Conservation (phyloP, 2,113 vertebrate species). For the Raja brachyura region DNA sequence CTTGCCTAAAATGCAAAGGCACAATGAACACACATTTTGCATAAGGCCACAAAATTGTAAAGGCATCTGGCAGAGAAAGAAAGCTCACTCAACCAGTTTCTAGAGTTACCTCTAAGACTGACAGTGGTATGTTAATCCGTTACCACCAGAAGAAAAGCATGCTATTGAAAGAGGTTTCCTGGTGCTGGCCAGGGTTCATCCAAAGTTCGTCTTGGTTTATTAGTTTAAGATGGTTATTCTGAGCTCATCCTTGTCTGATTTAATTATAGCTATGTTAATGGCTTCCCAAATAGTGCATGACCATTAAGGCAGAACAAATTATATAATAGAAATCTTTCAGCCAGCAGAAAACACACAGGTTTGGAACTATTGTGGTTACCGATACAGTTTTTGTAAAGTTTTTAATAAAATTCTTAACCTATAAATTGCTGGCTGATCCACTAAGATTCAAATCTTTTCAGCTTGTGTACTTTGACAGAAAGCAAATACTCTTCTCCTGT, state of each 20-base stretch:
- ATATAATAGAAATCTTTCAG: background rate
- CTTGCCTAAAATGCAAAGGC: background rate
- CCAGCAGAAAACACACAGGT: background rate
- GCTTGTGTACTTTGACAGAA: background rate
- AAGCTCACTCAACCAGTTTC: constrained; percentile 31
- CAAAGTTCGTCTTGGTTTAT: constrained; percentile 36
- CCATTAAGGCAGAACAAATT: constrained; percentile 21
- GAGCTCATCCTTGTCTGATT: constrained; percentile 27
- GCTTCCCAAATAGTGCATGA: background rate
- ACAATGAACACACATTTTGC: no score
- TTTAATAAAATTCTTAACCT: background rate
- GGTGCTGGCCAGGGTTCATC: constrained; percentile 27
- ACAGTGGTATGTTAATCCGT: constrained; percentile 36
- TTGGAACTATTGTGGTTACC: background rate
- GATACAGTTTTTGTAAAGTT: background rate
- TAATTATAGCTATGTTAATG: constrained; percentile 38
- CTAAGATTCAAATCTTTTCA: background rate
- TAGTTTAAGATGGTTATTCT: constrained; percentile 37
- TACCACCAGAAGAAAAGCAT: constrained; percentile 32
- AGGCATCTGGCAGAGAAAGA: constrained; percentile 26
- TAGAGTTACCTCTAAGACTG: constrained; percentile 28
- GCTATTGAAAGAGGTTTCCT: constrained; percentile 24
- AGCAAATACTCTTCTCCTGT: background rate
- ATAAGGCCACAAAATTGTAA: background rate
- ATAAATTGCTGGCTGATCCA: background rate